Percentiles rank a stretch among this genome's conserved stretches.
phyloP scores from a whole-genome alignment of 2,888 invertebrate species.

The Cremastinae sp. region DNA sequence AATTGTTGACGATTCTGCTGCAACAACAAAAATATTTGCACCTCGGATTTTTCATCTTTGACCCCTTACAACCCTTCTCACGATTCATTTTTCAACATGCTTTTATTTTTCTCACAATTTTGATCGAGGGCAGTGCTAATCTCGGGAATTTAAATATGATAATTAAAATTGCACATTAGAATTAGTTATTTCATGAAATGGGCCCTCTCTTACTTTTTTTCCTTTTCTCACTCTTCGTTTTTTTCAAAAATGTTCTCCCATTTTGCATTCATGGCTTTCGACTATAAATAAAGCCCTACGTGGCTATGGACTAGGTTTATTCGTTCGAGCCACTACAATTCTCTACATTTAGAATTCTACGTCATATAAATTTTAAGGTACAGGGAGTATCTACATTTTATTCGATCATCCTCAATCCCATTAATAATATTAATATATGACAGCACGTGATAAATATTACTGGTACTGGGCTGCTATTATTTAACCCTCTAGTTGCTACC shows the following conservation, averaged over 20 bases:
- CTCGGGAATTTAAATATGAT: conserved; percentile 43
- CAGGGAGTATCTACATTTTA: conserved; percentile 77
- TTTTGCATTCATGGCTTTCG: conserved; percentile 19
- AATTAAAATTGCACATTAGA: conserved; percentile 39
- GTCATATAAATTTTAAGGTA: conserved; percentile 78
- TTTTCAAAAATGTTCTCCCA: no score
- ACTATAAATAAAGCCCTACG: conserved; percentile 56
- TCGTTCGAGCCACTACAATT: conserved; percentile 44
- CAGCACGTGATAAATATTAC: conserved; percentile 62
- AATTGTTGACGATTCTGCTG: conserved; percentile 69
- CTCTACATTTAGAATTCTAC: conserved; percentile 68
- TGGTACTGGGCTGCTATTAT: conserved; percentile 35
- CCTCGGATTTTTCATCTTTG: conserved; percentile 61
- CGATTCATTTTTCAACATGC: conserved; percentile 51
- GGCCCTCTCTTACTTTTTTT: conserved; percentile 33
- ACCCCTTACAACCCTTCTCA: conserved; percentile 52
- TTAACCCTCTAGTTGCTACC: conserved; percentile 45
- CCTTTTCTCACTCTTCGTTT: conserved; percentile 17
- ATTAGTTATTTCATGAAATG: conserved; percentile 43
- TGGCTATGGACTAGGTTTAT: conserved; percentile 58
- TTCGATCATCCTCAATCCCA: conserved; percentile 65
- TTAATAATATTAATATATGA: conserved; percentile 61
- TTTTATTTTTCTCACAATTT: conserved; percentile 51
- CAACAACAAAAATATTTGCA: conserved; percentile 72
- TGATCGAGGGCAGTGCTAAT: conserved; percentile 47